A percentile compares a stretch with the other conserved stretches of the same genome.
Evolutionary conservation across 2,888 invertebrate genomes (phyloP).

Genomic region (Trisateles emortualis): DNA sequence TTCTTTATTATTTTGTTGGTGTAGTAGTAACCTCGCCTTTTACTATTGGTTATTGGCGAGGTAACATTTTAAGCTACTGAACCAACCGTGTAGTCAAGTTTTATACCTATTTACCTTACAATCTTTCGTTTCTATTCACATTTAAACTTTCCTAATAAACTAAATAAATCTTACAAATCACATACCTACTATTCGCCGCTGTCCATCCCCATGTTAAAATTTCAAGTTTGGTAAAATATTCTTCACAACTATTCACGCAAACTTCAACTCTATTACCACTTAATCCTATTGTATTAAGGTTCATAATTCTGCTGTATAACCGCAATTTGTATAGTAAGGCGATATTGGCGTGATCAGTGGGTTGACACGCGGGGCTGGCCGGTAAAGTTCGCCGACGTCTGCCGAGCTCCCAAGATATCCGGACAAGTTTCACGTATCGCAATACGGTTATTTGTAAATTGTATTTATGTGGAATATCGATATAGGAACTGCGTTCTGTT

Average conservation of each 20-base stretch:
- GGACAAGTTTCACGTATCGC: constrained; percentile 48
- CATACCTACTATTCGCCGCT: constrained; percentile 20
- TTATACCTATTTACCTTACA: too few species aligned
- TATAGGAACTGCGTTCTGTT: constrained; percentile 9
- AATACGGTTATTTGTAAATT: constrained; percentile 54
- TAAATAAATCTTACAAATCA: too few species aligned
- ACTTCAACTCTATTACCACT: constrained; percentile 2
- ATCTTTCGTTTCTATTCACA: too few species aligned
- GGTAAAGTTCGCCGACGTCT: constrained; percentile 73
- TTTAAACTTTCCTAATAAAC: too few species aligned
- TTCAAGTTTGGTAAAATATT: constrained; percentile 39
- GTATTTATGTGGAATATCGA: constrained; percentile 44
- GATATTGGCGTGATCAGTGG: constrained; percentile 79
- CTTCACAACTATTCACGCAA: constrained; percentile 14
- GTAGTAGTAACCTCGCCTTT: too few species aligned
- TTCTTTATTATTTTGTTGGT: too few species aligned
- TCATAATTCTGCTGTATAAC: constrained; percentile 9
- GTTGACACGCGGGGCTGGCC: constrained; percentile 71
- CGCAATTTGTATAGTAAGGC: constrained; percentile 18
- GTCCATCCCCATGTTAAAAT: constrained; percentile 41
- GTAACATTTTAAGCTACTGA: too few species aligned
- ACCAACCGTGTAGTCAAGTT: too few species aligned
- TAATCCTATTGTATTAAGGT: constrained; percentile 16
- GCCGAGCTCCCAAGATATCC: constrained; percentile 55
- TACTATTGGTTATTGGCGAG: too few species aligned